Evolutionary conservation across 1,140 invertebrate genomes (phyloP).

Genomic region (Portunus trituberculatus): DNA sequence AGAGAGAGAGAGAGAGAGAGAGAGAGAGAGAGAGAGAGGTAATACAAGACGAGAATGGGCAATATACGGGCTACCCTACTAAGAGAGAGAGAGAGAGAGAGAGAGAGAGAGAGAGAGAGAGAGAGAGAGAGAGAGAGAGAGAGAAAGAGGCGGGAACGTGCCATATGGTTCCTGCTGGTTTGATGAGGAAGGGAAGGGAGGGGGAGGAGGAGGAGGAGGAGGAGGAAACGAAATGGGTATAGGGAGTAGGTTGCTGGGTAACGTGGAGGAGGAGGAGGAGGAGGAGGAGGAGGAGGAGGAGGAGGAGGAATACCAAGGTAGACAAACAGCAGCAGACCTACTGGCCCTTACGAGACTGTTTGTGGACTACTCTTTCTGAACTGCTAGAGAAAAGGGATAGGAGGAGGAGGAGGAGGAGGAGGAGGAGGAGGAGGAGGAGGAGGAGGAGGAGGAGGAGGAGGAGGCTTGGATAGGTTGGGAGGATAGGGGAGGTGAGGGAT

Average conservation of each 20-base stretch:
- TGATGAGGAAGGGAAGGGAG: not conserved
- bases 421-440: slow-evolving; percentile 6
- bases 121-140: not conserved
- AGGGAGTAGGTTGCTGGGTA: not conserved
- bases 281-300: not conserved
- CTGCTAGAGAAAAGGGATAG: not conserved
- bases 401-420: not conserved
- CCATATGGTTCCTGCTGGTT: not conserved
- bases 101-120: slow-evolving; percentile 16
- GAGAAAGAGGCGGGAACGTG: not conserved
- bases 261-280: not conserved
- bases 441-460: not conserved
- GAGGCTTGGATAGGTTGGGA: not conserved
- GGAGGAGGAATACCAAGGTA: no score
- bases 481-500: not conserved
- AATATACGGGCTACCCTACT: not conserved
- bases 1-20: slow-evolving; percentile 4
- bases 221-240: not conserved
- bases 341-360: no score
- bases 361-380: no score
- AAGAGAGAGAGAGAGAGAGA: slow-evolving; percentile 4
- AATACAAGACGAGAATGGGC: not conserved
- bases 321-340: no score
- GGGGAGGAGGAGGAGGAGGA: not conserved
- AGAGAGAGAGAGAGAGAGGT: slow-evolving; percentile 1